Base-by-base conservation (phyloP, 2,113 vertebrate genomes). In the Paradisaea rubra region DNA sequence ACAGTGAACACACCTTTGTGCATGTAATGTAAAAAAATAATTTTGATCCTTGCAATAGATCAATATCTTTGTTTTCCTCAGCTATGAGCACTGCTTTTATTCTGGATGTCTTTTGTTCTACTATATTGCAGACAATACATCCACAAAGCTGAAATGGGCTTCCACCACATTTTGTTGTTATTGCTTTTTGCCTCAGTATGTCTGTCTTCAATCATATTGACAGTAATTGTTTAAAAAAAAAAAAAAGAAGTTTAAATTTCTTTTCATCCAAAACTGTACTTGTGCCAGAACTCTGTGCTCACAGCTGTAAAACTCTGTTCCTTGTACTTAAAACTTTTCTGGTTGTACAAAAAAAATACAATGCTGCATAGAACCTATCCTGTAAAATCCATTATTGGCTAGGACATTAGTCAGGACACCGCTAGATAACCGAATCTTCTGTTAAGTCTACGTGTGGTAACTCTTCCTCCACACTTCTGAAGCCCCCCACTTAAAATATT, bases 171-270 rank as follows among this genome's bases (percentile, higher is more conserved):
- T 96, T 94, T 92, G 85, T n/a, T 85, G 3, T 74, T 95, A 95
- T 64, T 94, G 81, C 72, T 92, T 81, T 87, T 71, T 93, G 81
- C 66, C 18, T 57, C 42, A 65, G 66, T 87, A 70, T 69, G 73
- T 79, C 41, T 92, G 79, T 87, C 69, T 92, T 96, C 94, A 96
- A 89, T 93, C 92, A 96, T 86, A 91, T 61, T 93, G 95, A 93
- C 81, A 91, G 70, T 68, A 88, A 94, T 63, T 70, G 56, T 82
- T 94, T 84, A 28, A 47, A 25, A 52, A 69, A 39, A 60, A 61
- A 81, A 89, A 91, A n/a, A 91, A n/a, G 35, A 72, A 13, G 17
- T 56, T 91, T 76, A 81, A 64, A 86, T 41, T 88, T 80, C 56
- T 96, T 84, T 91, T 87, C 44, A 89, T 91, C 81, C 84, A 76